Base-by-base conservation (phyloP, 1,140 invertebrate genomes). In the Mycetomoellerius zeteki region DNA sequence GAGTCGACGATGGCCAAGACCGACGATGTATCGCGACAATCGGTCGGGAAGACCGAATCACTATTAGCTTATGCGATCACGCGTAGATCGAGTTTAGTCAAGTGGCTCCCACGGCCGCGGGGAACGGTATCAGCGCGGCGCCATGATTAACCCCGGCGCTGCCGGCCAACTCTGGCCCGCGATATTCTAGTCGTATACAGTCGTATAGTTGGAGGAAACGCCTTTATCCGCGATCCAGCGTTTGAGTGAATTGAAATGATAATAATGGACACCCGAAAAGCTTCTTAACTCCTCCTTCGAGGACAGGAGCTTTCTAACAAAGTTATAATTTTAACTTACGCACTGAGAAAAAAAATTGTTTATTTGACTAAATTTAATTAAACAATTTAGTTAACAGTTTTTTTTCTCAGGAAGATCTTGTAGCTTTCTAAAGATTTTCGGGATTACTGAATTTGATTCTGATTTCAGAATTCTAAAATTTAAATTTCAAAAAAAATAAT, bases 101-200 rank as follows among this genome's bases (percentile, higher is more conserved):
- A 80, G 62, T 69, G 77, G 77, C 47, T 69, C 16, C 52, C 62
- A 69, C 43, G 77, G 62, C 14, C 47, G 64, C 77, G 47, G 52
- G 47, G 14, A 78, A 78, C 47, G 8, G 16, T 24, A 30, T 8
- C n/a, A 30, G 24, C 60, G 50, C 64, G 60, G 27, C 76, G 60
- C 76, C 77, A 80, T 54, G 62, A 80, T 80, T 80, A 80, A 69
- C 47, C 77, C 62, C 64, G 73, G 37, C 47, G 62, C 47, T 37
- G 30, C 30, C n/a, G 75, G 27, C 58, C 43, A 10, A 10, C 16
- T 37, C 60, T 37, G 8, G 27, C 14, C 47, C 27, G 43, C 14
- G 47, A 52, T 67, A 50, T 47, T 19, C 37, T 43, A 10, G 27
- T 19, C 19, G 21, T 3, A 30, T 6, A 5, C 27, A n/a, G 62